Conservation (phyloP, 1,140 invertebrate species). For the Heliconius hewitsoni region DNA sequence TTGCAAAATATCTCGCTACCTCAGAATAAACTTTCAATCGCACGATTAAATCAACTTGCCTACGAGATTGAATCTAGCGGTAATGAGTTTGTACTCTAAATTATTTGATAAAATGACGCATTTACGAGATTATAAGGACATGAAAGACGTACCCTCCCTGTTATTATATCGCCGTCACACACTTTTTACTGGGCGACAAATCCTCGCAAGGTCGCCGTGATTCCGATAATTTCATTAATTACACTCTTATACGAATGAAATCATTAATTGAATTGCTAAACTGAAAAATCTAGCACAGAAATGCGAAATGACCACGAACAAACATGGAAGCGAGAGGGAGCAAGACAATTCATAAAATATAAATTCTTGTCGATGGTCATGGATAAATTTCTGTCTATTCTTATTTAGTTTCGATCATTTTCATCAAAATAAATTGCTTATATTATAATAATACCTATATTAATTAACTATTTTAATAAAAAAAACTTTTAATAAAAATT, state of each 20-base stretch:
- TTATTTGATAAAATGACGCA: slow-evolving; percentile 79
- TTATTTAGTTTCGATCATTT: not conserved
- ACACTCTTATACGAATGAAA: slow-evolving; percentile 69
- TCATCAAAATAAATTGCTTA: not conserved
- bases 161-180: slow-evolving; percentile 72
- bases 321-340: slow-evolving; percentile 80
- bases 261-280: slow-evolving; percentile 72
- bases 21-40: slow-evolving; percentile 32
- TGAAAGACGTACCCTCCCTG: slow-evolving; percentile 80
- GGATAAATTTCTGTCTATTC: slow-evolving; percentile 25
- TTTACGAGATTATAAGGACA: slow-evolving; percentile 76
- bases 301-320: slow-evolving; percentile 80
- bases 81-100: slow-evolving; percentile 56
- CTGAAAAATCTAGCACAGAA: slow-evolving; percentile 76
- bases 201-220: slow-evolving; percentile 74
- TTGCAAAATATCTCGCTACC: slow-evolving; percentile 49
- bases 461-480: not conserved
- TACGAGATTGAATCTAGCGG: slow-evolving; percentile 42
- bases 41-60: slow-evolving; percentile 26
- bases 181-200: slow-evolving; percentile 74
- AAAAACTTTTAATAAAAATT: no score
- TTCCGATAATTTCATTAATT: slow-evolving; percentile 78
- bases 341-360: slow-evolving; percentile 67
- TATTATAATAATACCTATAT: not conserved
- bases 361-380: slow-evolving; percentile 59